A percentile compares a stretch with the other conserved stretches of the same genome.
Conservation (phyloP, 35 echinoderm and acorn worm genomes). For the Nesometra sesokonis region DNA sequence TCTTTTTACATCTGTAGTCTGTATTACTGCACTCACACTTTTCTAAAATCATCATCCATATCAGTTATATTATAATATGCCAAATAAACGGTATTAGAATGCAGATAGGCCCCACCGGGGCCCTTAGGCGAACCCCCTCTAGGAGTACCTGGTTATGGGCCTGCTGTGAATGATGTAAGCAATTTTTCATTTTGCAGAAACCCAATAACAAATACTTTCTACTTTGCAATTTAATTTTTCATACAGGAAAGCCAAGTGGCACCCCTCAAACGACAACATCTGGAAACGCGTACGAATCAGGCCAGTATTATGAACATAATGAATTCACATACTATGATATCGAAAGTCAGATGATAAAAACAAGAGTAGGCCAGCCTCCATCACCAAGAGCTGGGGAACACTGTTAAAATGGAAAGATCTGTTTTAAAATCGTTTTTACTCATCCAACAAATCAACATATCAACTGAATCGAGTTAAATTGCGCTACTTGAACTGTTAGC, state of each 20-base stretch:
- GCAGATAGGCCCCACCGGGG: too few relatives aligned
- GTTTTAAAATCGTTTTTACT: not conserved
- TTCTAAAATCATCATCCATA: too few relatives aligned
- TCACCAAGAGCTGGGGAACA: not conserved
- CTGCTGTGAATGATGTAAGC: too few relatives aligned
- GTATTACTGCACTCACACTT: too few relatives aligned
- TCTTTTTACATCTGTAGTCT: too few relatives aligned
- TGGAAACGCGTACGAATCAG: constrained; percentile 7
- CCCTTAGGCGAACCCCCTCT: too few relatives aligned
- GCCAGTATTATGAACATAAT: constrained; percentile 15
- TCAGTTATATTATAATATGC: too few relatives aligned
- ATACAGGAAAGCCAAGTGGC: not conserved
- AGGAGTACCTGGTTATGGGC: too few relatives aligned
- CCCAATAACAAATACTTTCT: too few relatives aligned
- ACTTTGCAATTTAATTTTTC: not conserved
- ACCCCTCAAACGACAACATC: not conserved
- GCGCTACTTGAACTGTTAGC: not conserved
- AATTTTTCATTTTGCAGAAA: too few relatives aligned
- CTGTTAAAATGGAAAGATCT: not conserved
- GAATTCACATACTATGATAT: constrained; percentile 24
- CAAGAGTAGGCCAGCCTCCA: constrained; percentile 9
- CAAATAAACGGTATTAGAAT: too few relatives aligned
- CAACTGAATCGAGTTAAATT: too few relatives aligned
- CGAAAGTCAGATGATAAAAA: constrained; percentile 17
- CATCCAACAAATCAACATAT: not conserved